Evolutionary conservation across 2,113 vertebrate genomes (phyloP).

Genomic region (Setophaga kirtlandii): DNA sequence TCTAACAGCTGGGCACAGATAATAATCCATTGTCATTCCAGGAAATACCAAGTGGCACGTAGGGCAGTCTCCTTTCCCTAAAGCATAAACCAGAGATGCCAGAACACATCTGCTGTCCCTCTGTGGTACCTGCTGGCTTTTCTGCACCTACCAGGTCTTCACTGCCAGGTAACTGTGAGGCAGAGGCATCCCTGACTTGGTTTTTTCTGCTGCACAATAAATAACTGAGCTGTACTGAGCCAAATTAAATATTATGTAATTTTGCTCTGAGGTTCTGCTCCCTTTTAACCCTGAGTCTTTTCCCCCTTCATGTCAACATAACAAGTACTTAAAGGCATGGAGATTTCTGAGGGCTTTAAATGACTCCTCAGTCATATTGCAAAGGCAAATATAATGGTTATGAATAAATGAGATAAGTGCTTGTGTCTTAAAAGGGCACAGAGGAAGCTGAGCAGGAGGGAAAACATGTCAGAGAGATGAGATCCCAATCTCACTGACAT

Average conservation of each 20-base stretch:
- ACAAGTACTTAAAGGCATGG: neutral
- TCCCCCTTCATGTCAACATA: neutral
- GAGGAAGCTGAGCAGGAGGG: neutral
- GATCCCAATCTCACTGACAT: neutral
- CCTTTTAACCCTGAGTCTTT: neutral
- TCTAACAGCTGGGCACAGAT: neutral
- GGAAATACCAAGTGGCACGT: neutral
- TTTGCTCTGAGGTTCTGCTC: neutral
- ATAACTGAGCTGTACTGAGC: neutral
- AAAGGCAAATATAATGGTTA: neutral
- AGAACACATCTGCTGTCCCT: neutral
- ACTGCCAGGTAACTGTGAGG: neutral
- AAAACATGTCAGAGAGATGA: neutral
- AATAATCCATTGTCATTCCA: neutral
- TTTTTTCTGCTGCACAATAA: neutral
- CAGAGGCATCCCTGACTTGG: neutral
- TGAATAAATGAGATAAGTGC: neutral
- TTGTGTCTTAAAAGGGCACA: neutral
- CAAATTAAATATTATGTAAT: neutral
- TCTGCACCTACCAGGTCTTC: neutral
- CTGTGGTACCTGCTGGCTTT: neutral
- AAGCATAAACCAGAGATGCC: neutral
- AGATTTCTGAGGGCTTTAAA: neutral
- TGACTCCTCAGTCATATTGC: neutral
- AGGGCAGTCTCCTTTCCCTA: neutral